phyloP scores from a whole-genome alignment of 2,888 invertebrate genomes.

The Cerastis rubricosa region DNA sequence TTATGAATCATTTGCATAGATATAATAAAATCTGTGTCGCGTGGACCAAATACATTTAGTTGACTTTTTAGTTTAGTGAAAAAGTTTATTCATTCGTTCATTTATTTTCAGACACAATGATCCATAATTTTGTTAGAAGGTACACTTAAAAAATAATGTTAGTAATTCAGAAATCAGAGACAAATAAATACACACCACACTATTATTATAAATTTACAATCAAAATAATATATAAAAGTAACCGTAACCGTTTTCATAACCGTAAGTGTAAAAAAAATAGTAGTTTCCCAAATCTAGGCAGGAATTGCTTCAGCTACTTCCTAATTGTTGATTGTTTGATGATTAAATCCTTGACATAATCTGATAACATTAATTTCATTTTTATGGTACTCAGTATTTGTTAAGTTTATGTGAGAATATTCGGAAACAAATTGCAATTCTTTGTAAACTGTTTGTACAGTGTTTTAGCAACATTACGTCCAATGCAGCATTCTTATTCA shows the following conservation, averaged over 20 bases:
- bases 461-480: constrained; percentile 5
- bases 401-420: constrained; percentile 45
- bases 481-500: constrained; percentile 1
- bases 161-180: no score
- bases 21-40: background rate
- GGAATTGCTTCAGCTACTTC: constrained; percentile 18
- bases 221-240: no score
- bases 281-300: background rate
- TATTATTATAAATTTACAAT: no score
- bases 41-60: constrained; percentile 17
- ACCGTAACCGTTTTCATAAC: no score
- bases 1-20: constrained; percentile 25
- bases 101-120: no score
- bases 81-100: no score
- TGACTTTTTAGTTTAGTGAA: background rate
- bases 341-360: constrained; percentile 49
- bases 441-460: background rate
- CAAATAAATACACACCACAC: no score
- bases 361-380: constrained; percentile 41
- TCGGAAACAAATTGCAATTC: background rate
- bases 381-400: constrained; percentile 13
- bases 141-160: no score
- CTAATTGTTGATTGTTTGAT: constrained; percentile 43
- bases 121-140: no score
- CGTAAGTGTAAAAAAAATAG: background rate